phyloP scores from a whole-genome alignment of 2,797 vertebrate genomes.

The Enteromius radiatus region DNA sequence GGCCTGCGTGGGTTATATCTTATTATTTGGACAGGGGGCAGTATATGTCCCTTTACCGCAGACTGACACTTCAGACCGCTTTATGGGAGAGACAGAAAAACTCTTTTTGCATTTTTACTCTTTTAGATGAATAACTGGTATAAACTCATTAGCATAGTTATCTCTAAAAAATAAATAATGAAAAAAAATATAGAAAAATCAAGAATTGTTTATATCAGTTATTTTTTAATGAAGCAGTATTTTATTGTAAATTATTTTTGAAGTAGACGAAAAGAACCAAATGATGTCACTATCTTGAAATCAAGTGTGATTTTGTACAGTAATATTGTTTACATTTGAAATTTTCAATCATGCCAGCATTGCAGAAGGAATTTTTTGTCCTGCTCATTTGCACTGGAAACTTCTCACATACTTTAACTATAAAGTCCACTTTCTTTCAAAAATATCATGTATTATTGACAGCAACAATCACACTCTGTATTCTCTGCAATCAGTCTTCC shows the following conservation, averaged over 20 bases:
- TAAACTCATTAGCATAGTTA: not conserved
- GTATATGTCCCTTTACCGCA: conserved; percentile 9
- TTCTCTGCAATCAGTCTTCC: not conserved
- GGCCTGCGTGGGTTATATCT: conserved; percentile 11
- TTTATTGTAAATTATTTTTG: not conserved
- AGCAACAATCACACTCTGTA: not conserved
- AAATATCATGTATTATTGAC: not conserved
- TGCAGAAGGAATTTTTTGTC: not conserved
- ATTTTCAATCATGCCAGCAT: not conserved
- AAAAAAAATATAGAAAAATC: not conserved
- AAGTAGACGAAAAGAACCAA: not conserved
- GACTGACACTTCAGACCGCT: not conserved
- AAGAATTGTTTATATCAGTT: not conserved
- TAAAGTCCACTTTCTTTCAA: not conserved
- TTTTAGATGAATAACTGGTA: not conserved
- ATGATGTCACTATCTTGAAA: not conserved
- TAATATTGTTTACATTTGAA: not conserved
- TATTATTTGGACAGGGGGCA: conserved; percentile 41
- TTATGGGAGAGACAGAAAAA: not conserved
- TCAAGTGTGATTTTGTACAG: not conserved
- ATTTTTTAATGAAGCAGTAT: not conserved
- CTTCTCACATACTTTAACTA: not conserved
- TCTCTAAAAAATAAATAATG: not conserved
- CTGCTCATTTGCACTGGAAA: not conserved
- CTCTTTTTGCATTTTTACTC: not conserved